Base-by-base conservation (phyloP, 2,888 invertebrate species). In the Lydus trimaculatus region DNA sequence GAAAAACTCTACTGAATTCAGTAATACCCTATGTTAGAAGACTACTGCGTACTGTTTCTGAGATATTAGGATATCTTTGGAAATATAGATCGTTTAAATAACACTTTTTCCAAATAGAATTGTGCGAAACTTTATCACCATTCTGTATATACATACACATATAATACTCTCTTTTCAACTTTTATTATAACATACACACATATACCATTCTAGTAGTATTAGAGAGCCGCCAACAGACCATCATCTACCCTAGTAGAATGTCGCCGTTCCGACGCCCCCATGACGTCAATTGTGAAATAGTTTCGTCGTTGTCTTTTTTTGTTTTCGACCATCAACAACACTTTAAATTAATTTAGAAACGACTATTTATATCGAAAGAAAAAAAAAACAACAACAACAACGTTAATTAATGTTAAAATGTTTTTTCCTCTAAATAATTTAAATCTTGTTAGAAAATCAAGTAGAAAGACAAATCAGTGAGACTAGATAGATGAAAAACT, bases 211-310 rank as follows among this genome's bases (percentile, higher is more conserved):
- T 39, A 33, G n/a, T 48, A 43, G n/a, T 48, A 48, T 23, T 48
- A 20, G 48, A 48, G 48, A 3, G 17, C 43, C 48, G 48, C 48
- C 48, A 48, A 48, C 20, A 48, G 20, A 6, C 48, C 20, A 48
- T 20, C 48, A 48, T 48, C 48, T 20, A 8, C 2, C 20, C 20
- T 48, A 48, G 48, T 48, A 3, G 48, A 20, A 8, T 8, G 48
- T 48, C 48, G 48, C 48, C 48, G 20, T 48, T 20, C 48, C 48
- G 48, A 48, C 48, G 48, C 48, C 48, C 48, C 48, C 48, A 48
- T 48, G 48, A 48, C 48, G 48, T 48, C 48, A 48, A 48, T 43
- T 48, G 48, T 48, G 48, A 48, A 48, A 48, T 48, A 48, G 20
- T 48, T 48, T 20, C 20, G 48, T 48, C 20, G 48, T 48, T 11